Percentiles rank a stretch among this genome's conserved stretches.
These are phyloP conservation scores for Pomatorhinus ruficollis DNA, from an alignment of 2,113 vertebrate species.

Conservation along the genomic window DNA sequence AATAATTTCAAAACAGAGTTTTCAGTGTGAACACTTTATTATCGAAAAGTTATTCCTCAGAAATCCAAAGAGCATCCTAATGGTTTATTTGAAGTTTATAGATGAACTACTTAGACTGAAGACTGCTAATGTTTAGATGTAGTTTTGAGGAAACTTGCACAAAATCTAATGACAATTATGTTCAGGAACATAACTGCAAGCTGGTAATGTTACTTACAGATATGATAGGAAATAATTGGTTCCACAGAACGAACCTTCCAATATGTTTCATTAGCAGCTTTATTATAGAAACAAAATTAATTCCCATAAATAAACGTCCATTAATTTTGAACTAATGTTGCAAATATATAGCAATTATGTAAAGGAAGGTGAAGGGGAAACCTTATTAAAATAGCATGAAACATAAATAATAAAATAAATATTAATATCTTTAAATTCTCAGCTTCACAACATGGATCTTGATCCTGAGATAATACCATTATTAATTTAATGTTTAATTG, in stretches of 20 bases:
- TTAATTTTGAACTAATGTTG: slow-evolving; percentile 43
- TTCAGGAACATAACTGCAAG: not conserved
- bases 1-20: not conserved
- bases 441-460: not conserved
- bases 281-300: slow-evolving; percentile 50
- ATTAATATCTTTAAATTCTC: slow-evolving; percentile 1
- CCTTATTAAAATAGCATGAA: not conserved
- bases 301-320: slow-evolving; percentile 8
- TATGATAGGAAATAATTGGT: slow-evolving; percentile 18
- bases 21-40: not conserved
- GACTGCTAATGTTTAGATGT: not conserved
- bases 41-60: not conserved
- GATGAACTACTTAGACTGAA: not conserved
- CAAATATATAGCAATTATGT: slow-evolving; percentile 13
- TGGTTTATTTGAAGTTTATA: not conserved
- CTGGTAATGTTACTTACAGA: not conserved
- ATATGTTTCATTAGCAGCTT: slow-evolving; percentile 36
- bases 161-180: not conserved
- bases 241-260: not conserved
- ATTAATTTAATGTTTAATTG: slow-evolving; percentile 33
- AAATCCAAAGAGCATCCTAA: not conserved
- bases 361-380: slow-evolving; percentile 13
- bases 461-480: not conserved
- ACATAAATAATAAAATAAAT: slow-evolving; percentile 29
- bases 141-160: not conserved